Evolutionary conservation across 1,140 invertebrate genomes (phyloP).

Genomic region (Zaprionus lachaisei): DNA sequence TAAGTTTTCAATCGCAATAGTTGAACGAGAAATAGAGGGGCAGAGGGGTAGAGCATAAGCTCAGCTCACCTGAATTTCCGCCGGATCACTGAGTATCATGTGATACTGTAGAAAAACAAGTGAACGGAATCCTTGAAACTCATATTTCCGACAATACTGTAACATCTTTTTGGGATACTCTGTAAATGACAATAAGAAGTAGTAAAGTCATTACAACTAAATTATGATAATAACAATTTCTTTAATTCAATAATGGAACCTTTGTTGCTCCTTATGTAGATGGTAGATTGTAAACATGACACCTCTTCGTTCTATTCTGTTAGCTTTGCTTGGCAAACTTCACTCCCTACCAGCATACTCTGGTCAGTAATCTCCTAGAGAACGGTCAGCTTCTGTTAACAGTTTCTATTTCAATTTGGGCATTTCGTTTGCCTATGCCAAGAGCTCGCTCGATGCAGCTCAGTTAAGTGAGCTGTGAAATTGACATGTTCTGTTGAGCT

Average conservation of each 20-base stretch:
- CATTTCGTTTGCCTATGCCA: neutral
- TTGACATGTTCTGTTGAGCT: slow-evolving; percentile 1
- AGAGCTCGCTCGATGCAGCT: slow-evolving; percentile 1
- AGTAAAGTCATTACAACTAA: neutral
- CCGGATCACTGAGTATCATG: slow-evolving; percentile 79
- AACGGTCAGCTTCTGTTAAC: neutral
- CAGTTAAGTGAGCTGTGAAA: slow-evolving; percentile 9
- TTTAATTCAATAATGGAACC: neutral
- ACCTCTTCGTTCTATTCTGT: neutral
- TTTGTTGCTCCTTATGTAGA: neutral
- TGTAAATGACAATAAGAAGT: slow-evolving; percentile 17
- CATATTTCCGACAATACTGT: slow-evolving; percentile 81
- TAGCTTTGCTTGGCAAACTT: neutral
- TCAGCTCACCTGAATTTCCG: slow-evolving; percentile 76
- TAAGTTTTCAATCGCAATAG: neutral
- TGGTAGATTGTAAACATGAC: neutral
- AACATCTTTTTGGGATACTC: slow-evolving; percentile 80
- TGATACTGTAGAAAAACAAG: slow-evolving; percentile 79
- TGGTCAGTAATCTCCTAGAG: slow-evolving; percentile 1
- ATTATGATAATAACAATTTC: neutral
- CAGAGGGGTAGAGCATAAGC: too few relatives aligned
- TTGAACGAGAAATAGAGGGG: neutral
- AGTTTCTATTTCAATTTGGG: slow-evolving; percentile 19
- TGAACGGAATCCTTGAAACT: slow-evolving; percentile 79
- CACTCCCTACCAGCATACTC: neutral